Conservation (phyloP, 2,113 vertebrate genomes). For the Sorex fumeus region DNA sequence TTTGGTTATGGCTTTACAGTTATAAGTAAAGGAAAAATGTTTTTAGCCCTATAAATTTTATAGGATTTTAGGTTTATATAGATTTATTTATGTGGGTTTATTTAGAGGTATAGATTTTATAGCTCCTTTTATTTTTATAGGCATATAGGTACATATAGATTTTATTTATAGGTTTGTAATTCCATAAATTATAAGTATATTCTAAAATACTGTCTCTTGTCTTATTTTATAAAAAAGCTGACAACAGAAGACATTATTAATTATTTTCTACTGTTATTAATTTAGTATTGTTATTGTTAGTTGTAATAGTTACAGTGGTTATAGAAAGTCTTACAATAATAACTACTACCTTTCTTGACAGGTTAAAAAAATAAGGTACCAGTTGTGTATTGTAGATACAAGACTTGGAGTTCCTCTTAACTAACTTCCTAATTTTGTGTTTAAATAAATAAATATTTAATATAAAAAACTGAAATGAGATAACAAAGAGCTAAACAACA, state of each 20-base stretch:
- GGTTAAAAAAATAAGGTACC: background rate
- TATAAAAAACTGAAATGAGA: background rate
- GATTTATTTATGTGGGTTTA: background rate
- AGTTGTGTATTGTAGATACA: background rate
- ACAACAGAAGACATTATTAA: background rate
- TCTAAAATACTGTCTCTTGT: background rate
- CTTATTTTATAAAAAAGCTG: background rate
- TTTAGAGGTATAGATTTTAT: no score
- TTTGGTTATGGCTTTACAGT: background rate
- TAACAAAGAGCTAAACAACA: background rate
- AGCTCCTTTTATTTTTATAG: no score
- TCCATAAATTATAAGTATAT: no score
- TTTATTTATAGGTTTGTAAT: no score
- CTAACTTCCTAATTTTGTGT: background rate
- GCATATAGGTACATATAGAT: no score
- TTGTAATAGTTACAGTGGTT: background rate
- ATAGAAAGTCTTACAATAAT: background rate
- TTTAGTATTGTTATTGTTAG: background rate
- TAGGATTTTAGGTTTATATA: no score
- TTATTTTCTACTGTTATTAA: background rate
- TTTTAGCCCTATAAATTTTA: background rate
- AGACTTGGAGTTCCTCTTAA: background rate
- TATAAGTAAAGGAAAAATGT: background rate
- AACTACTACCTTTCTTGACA: background rate
- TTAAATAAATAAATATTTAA: constrained; percentile 18